Evolutionary conservation across 2,888 invertebrate species (phyloP).

Genomic region (Rhingia rostrata): DNA sequence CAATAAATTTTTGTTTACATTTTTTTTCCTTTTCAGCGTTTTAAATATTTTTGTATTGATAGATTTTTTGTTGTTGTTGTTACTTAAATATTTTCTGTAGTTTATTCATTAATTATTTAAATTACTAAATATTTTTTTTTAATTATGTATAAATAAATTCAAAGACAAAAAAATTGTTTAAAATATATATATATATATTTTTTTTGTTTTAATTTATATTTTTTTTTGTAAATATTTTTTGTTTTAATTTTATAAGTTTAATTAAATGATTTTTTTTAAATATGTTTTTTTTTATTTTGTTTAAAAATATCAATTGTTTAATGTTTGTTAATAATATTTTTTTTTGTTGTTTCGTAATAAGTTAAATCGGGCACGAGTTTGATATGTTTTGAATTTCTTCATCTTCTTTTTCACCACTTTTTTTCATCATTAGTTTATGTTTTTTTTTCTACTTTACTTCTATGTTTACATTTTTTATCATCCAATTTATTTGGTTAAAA

Average conservation of each 20-base stretch:
- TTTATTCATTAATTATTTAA: slow-evolving; percentile 56
- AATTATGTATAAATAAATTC: slow-evolving; percentile 66
- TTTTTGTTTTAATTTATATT: slow-evolving; percentile 51
- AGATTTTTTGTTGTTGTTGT: slow-evolving; percentile 21
- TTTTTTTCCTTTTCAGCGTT: slow-evolving; percentile 21
- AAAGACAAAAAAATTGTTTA: slow-evolving; percentile 68
- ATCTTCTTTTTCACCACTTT: slow-evolving; percentile 68
- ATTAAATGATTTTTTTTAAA: slow-evolving; percentile 75
- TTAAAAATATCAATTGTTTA: slow-evolving; percentile 76
- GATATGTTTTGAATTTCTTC: slow-evolving; percentile 82
- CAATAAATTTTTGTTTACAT: slow-evolving; percentile 38
- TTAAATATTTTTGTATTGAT: slow-evolving; percentile 10
- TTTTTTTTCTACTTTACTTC: slow-evolving; percentile 48
- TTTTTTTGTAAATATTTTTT: slow-evolving; percentile 73
- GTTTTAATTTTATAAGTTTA: slow-evolving; percentile 63
- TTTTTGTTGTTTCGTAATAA: slow-evolving; percentile 65
- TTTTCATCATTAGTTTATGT: slow-evolving; percentile 44
- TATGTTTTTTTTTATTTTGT: slow-evolving; percentile 64
- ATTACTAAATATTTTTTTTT: slow-evolving; percentile 57
- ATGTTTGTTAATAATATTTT: slow-evolving; percentile 57
- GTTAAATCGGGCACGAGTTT: slow-evolving; percentile 83
- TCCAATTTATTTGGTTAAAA: slow-evolving; percentile 36
- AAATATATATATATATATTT: slow-evolving; percentile 59
- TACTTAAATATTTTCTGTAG: slow-evolving; percentile 32
- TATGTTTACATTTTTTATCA: slow-evolving; percentile 47